Base-by-base conservation (phyloP, 2,888 invertebrate genomes). In the Hydrotaea cyrtoneurina region DNA sequence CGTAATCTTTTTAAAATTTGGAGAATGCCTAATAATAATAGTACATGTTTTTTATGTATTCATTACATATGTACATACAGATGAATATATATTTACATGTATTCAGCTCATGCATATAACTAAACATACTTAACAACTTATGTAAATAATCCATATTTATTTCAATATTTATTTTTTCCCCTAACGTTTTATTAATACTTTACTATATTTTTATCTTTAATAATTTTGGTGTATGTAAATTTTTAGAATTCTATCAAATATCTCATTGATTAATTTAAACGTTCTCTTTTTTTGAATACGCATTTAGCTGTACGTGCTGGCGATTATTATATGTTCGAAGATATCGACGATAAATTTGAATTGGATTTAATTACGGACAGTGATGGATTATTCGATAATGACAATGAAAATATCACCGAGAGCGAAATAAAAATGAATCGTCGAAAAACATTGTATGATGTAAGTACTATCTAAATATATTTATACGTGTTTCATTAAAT, bases 261-360 rank as follows among this genome's bases (percentile, higher is more conserved):
- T 39, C 50, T 55, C 31, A 4, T 23, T 53, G 50, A 23, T 72
- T 50, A 50, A 50, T n/a, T 15, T 17, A 8, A 19, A 10, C 8
- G 31, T 31, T 15, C 36, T 50, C 13, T 17, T 71, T 11, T 59
- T 55, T 77, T 11, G 59, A 66, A 64, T 10, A 36, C 11, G 53
- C 80, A 82, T 59, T 53, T 73, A 99, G 99, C 99, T 74, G 96
- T 99, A 82, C 96, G 99, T 74, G 98, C 98, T 83, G 99, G 99
- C 19, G 99, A 99, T 93, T 99, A 99, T 93, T 99, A 98, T 93
- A 98, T 99, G 98, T 99, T 99, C 93, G 98, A 99, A 90, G 98
- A 98, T 87, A 94, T 96, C 90, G 96, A 96, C 89, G 96, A 96
- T 87, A 96, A 96, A 81, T 96, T 96, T 57, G 94, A 96, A 86